Evolutionary conservation across 2,888 invertebrate genomes (phyloP).

Genomic region (Eremobia ochroleuca): DNA sequence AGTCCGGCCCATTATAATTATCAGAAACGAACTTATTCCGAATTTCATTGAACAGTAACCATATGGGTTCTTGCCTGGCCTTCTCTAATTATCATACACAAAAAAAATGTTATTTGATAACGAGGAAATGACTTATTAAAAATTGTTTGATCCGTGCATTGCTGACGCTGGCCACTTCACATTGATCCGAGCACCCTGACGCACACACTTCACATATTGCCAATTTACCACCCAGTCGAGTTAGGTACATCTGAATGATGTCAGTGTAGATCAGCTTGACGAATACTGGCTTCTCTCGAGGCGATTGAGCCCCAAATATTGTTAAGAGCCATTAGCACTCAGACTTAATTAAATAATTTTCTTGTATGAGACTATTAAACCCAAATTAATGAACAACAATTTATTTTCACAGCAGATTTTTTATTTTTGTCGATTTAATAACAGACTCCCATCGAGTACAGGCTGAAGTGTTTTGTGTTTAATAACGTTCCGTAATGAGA

Average conservation of each 20-base stretch:
- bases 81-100: neutral
- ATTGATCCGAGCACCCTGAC: too few species aligned
- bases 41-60: neutral
- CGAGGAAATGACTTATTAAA: neutral
- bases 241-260: neutral
- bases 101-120: neutral
- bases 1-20: neutral
- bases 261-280: neutral
- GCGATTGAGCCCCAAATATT: neutral
- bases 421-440: conserved; percentile 50
- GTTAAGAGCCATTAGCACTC: neutral
- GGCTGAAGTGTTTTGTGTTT: conserved; percentile 52
- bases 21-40: neutral
- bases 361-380: neutral
- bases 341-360: neutral
- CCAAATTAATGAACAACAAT: conserved; percentile 16
- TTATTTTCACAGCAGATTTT: conserved; percentile 4
- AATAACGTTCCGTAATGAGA: conserved; percentile 61
- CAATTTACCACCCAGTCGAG: neutral
- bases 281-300: neutral
- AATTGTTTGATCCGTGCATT: too few species aligned
- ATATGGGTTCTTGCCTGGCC: neutral
- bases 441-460: conserved; percentile 25
- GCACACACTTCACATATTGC: too few species aligned
- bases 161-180: too few species aligned